These are phyloP conservation scores for Rhadina sibilatrix DNA, from an alignment of 2,113 vertebrate genomes.

Conservation along the genomic window DNA sequence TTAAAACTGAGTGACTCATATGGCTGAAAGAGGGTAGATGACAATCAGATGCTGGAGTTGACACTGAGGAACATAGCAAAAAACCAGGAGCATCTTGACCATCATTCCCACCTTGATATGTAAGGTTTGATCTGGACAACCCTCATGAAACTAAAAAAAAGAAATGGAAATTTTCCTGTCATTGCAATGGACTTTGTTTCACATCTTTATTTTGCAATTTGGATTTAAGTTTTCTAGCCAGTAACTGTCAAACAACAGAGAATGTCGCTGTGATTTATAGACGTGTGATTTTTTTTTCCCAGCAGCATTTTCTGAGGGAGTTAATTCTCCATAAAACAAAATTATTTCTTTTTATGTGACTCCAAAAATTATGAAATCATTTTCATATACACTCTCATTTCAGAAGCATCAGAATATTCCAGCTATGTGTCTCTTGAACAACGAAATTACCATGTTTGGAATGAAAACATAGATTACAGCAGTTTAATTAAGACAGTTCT, in stretches of 20 bases:
- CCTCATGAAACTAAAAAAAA: neutral
- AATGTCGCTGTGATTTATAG: neutral
- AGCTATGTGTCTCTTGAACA: neutral
- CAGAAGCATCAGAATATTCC: neutral
- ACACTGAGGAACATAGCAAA: neutral
- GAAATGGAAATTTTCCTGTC: neutral
- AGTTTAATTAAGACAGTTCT: constrained; percentile 27
- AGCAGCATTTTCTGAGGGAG: neutral
- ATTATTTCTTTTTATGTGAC: neutral
- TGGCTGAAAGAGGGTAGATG: neutral
- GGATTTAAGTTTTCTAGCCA: neutral
- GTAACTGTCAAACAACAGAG: neutral
- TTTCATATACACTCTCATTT: neutral
- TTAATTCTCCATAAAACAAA: neutral
- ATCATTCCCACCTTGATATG: neutral
- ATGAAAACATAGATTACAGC: constrained; percentile 14
- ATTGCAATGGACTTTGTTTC: neutral
- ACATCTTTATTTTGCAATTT: neutral
- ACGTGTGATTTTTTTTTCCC: neutral
- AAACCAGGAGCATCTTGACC: neutral
- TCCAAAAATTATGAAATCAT: neutral
- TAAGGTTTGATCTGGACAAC: neutral
- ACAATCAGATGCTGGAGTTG: neutral
- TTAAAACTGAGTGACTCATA: neutral
- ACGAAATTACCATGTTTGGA: neutral